Evolutionary conservation across 1,140 invertebrate genomes (phyloP).

Genomic region (Andricus grossulariae): DNA sequence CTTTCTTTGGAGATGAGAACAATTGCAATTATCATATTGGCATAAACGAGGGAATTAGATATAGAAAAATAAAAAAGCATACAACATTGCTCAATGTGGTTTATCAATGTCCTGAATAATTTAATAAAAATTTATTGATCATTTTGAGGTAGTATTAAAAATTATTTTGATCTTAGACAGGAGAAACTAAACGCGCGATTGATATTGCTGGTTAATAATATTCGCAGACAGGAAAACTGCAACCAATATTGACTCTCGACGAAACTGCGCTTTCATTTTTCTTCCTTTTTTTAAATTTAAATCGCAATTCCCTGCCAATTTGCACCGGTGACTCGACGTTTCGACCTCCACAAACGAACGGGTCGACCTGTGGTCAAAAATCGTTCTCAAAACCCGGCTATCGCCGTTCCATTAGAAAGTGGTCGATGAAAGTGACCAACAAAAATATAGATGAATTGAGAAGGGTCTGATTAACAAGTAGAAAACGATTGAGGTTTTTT

Average conservation of each 20-base stretch:
- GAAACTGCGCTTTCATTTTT: not conserved
- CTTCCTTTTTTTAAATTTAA: not conserved
- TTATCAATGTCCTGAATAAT: too few relatives aligned
- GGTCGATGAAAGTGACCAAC: constrained; percentile 10
- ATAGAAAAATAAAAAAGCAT: too few relatives aligned
- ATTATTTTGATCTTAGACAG: too few relatives aligned
- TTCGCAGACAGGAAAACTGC: too few relatives aligned
- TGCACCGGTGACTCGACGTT: constrained; percentile 10
- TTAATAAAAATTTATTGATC: too few relatives aligned
- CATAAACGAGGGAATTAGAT: too few relatives aligned
- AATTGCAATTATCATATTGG: too few relatives aligned
- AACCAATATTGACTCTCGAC: not conserved
- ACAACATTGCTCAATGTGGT: too few relatives aligned
- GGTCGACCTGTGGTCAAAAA: not conserved
- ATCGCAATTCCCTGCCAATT: constrained; percentile 4
- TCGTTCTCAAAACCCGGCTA: constrained; percentile 4
- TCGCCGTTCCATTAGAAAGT: constrained; percentile 6
- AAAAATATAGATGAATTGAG: constrained; percentile 16
- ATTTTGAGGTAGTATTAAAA: too few relatives aligned
- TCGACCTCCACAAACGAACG: constrained; percentile 7
- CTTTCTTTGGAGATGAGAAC: too few relatives aligned
- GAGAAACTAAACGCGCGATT: too few relatives aligned
- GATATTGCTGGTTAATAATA: too few relatives aligned
- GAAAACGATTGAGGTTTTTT: not conserved
- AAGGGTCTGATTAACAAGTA: not conserved